Percentiles rank a stretch among this genome's conserved stretches.
Evolutionary conservation across 1,140 invertebrate species (phyloP).

Genomic region (Aphidius gifuensis): DNA sequence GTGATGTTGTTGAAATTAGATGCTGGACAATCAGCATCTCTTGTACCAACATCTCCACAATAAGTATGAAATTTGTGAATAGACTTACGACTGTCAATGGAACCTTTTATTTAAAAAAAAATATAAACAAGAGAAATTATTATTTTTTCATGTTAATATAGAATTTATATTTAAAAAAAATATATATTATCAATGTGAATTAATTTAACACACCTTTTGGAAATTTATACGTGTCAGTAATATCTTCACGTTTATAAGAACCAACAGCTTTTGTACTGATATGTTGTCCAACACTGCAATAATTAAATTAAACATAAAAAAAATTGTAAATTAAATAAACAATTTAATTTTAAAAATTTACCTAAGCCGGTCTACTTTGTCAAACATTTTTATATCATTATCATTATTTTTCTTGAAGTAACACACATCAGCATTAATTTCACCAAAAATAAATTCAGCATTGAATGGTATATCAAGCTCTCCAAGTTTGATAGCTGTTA

Average conservation of each 20-base stretch:
- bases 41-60: slow-evolving; percentile 69
- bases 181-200: background rate
- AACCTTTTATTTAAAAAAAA: slow-evolving; percentile 45
- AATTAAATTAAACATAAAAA: slow-evolving; percentile 18
- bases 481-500: slow-evolving; percentile 76
- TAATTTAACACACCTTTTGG: slow-evolving; percentile 66
- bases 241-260: slow-evolving; percentile 75
- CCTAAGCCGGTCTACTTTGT: slow-evolving; percentile 71
- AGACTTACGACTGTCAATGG: slow-evolving; percentile 71
- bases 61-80: slow-evolving; percentile 67
- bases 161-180: slow-evolving; percentile 2
- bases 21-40: slow-evolving; percentile 85
- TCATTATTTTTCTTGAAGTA: slow-evolving; percentile 72
- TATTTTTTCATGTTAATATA: slow-evolving; percentile 18
- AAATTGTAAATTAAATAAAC: background rate
- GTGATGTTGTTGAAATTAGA: slow-evolving; percentile 86
- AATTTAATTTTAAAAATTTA: slow-evolving; percentile 34
- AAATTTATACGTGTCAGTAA: slow-evolving; percentile 86
- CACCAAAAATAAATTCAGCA: slow-evolving; percentile 78
- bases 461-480: slow-evolving; percentile 81
- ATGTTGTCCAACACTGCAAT: slow-evolving; percentile 70
- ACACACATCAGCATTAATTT: slow-evolving; percentile 86
- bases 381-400: slow-evolving; percentile 79
- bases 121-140: slow-evolving; percentile 16
- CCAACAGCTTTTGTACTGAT: slow-evolving; percentile 89